Evolutionary conservation across 2,888 invertebrate genomes (phyloP), one percentile per base, ranked within the genome.

Genomic region (Trissonchulus sp.): DNA sequence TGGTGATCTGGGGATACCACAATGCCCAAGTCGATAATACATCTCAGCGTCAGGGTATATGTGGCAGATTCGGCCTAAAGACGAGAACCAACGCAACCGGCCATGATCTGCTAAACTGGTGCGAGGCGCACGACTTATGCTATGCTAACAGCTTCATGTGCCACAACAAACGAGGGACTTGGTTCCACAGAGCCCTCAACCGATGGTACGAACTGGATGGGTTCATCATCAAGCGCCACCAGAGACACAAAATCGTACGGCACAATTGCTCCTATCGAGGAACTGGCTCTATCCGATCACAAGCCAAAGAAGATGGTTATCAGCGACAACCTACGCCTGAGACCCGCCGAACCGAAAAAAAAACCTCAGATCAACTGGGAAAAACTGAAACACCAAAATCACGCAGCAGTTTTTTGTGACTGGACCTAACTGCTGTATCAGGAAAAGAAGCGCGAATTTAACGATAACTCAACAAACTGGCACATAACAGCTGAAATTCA

Each of bases 271-370:
- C 60, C 18, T 18, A 18, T 18, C 18, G n/a, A 18, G 60, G n/a
- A 60, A 60, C 60, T n/a, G n/a, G n/a, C 60, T 60, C 65, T 65
- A n/a, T 65, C 65, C 18, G 65, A 65, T 30, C 65, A 65, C 31
- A 65, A 65, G 65, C 65, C 65, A 34, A 65, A 65, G 34, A 31
- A n/a, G 65, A 34, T 65, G 65, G 65, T 65, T 15, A n/a, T n/a
- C n/a, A 65, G 31, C 15, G 34, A 65, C 28, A 65, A 3, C 31
- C 65, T 30, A 8, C 8, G 65, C 8, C 34, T 30, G 65, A 65
- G 65, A 65, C 15, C 8, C 15, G 65, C 65, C 31, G 15, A 34
- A 15, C n/a, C 65, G 8, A 65, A 18, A 15, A 30, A 34, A 8
- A 65, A 65, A 3, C 65, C 65, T 18, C 65, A 3, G 8, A 65